phyloP scores from a whole-genome alignment of 2,113 vertebrate genomes.

The Rhizomys pruinosus region DNA sequence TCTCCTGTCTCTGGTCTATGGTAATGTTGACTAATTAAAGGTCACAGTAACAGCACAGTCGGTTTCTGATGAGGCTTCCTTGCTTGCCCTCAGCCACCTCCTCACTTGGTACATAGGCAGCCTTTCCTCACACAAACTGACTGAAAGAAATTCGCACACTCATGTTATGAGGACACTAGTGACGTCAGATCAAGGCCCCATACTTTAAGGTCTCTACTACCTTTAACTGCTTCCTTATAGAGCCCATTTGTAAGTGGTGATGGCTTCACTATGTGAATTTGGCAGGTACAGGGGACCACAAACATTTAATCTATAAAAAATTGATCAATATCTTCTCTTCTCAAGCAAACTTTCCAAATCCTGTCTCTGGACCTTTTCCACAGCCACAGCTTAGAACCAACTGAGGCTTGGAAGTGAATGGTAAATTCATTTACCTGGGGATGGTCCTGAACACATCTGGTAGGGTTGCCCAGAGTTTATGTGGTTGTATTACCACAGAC shows the following conservation, averaged over 20 bases:
- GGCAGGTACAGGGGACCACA: too few species aligned
- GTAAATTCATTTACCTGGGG: not conserved
- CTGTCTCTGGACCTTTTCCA: not conserved
- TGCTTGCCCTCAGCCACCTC: too few species aligned
- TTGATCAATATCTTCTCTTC: not conserved
- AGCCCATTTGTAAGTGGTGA: not conserved
- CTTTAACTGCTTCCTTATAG: too few species aligned
- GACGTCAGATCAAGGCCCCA: too few species aligned
- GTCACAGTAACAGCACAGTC: too few species aligned
- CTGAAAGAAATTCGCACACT: too few species aligned
- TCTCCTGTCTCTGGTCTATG: not conserved
- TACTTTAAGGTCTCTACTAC: too few species aligned
- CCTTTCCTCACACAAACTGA: too few species aligned
- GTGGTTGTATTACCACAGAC: not conserved
- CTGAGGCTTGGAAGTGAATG: not conserved
- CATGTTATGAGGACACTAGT: too few species aligned
- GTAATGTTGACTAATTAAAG: too few species aligned
- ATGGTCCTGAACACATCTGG: not conserved
- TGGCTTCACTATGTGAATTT: not conserved
- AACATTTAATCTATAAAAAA: not conserved
- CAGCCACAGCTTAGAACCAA: not conserved
- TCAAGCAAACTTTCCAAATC: not conserved
- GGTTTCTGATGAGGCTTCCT: too few species aligned
- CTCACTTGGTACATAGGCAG: too few species aligned
- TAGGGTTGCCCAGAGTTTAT: not conserved